Percentiles rank a stretch among this genome's conserved stretches.
These are phyloP conservation scores for Archivesica marissinica DNA, from an alignment of 1,140 invertebrate species.

Conservation along the genomic window DNA sequence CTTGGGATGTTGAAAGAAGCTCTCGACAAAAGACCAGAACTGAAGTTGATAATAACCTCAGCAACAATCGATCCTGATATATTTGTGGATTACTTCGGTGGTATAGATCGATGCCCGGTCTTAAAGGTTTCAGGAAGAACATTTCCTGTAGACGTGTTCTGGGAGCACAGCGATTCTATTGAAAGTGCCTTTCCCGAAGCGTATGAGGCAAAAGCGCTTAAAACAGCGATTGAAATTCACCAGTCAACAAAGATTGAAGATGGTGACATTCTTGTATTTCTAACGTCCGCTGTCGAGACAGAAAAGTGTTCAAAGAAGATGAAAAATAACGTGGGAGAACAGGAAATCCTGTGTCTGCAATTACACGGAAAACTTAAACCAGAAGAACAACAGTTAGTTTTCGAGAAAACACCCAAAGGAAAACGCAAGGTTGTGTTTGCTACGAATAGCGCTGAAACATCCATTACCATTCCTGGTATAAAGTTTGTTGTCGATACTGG, in stretches of 20 bases:
- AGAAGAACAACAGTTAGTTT: constrained; percentile 92
- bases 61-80: constrained; percentile 85
- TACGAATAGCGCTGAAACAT: constrained; percentile 83
- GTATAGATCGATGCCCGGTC: constrained; percentile 93
- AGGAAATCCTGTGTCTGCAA: constrained; percentile 85
- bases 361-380: constrained; percentile 98
- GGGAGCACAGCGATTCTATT: constrained; percentile 91
- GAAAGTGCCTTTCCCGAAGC: constrained; percentile 89
- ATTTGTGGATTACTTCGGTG: constrained; percentile 90
- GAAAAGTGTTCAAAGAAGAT: constrained; percentile 74
- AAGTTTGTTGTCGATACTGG: constrained; percentile 82
- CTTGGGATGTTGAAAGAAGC: constrained; percentile 91
- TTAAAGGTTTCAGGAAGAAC: constrained; percentile 95
- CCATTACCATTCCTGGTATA: constrained; percentile 82
- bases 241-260: constrained; percentile 94
- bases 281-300: constrained; percentile 87
- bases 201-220: constrained; percentile 97
- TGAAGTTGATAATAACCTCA: constrained; percentile 81
- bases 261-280: constrained; percentile 98
- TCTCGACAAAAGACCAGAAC: constrained; percentile 70
- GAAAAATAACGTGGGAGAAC: neutral
- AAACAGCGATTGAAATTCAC: constrained; percentile 98
- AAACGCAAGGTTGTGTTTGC: constrained; percentile 81
- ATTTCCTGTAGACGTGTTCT: constrained; percentile 96
- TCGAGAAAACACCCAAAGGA: constrained; percentile 67